Evolutionary conservation across 1,140 invertebrate genomes (phyloP).

Genomic region (Dufourea novaeangliae): DNA sequence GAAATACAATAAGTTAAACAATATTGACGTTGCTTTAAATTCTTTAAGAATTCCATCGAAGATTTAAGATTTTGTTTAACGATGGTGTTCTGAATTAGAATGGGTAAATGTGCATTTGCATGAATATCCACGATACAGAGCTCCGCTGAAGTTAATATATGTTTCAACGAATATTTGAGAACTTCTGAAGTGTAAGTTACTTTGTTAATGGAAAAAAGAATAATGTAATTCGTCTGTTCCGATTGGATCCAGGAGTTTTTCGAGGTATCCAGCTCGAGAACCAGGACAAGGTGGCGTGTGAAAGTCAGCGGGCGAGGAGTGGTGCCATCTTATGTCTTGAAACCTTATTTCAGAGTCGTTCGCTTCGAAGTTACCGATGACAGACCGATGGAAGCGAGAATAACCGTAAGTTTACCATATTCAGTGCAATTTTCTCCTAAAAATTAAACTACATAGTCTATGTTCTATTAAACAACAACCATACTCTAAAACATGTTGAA

Average conservation of each 20-base stretch:
- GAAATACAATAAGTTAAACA: too few species aligned
- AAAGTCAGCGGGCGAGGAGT: constrained; percentile 1
- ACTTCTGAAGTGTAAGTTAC: background rate
- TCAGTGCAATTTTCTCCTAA: too few species aligned
- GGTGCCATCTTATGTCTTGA: constrained; percentile 34
- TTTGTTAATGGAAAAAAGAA: background rate
- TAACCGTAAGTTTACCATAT: constrained; percentile 16
- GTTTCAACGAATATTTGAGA: background rate
- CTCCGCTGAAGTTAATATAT: background rate
- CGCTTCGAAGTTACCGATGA: constrained; percentile 10
- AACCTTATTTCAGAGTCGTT: constrained; percentile 20
- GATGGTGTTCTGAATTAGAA: too few species aligned
- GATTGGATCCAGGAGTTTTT: constrained; percentile 10
- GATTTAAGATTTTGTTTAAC: too few species aligned
- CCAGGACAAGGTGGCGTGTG: constrained; percentile 10
- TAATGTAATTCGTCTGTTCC: background rate
- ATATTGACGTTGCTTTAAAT: too few species aligned
- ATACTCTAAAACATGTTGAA: background rate
- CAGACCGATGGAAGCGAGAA: background rate
- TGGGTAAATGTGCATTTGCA: background rate
- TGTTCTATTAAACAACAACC: too few species aligned
- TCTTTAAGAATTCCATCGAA: too few species aligned
- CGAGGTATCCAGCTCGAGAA: constrained; percentile 8
- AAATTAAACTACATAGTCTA: too few species aligned
- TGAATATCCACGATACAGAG: background rate